These are phyloP conservation scores for Hirtodrosophila trivittata DNA, from an alignment of 2,888 invertebrate species.

Conservation along the genomic window DNA sequence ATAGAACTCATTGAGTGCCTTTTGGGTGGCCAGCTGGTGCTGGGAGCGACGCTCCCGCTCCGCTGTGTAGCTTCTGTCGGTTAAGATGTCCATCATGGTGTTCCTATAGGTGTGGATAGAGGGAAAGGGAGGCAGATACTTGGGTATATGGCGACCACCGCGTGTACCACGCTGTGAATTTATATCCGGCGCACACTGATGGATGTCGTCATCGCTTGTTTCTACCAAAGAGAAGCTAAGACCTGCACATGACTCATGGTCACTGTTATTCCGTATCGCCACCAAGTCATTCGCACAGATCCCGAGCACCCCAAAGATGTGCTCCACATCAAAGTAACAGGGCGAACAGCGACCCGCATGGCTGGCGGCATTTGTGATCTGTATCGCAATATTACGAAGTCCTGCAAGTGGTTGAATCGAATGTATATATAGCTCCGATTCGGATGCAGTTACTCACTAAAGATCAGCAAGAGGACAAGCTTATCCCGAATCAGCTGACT, in stretches of 20 bases:
- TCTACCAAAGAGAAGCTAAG: not conserved
- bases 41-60: slow-evolving; percentile 18
- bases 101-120: slow-evolving; percentile 38
- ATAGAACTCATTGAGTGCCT: slow-evolving; percentile 33
- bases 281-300: slow-evolving; percentile 15
- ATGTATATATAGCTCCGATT: not conserved
- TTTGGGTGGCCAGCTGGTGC: not conserved
- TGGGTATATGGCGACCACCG: slow-evolving; percentile 38
- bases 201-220: slow-evolving; percentile 19
- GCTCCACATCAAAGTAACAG: slow-evolving; percentile 52
- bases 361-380: slow-evolving; percentile 6
- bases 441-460: slow-evolving; percentile 39
- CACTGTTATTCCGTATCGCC: not conserved
- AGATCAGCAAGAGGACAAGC: slow-evolving; percentile 11
- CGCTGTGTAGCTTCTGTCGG: not conserved
- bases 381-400: slow-evolving; percentile 23
- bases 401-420: slow-evolving; percentile 20
- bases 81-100: slow-evolving; percentile 9
- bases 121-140: slow-evolving; percentile 45
- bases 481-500: slow-evolving; percentile 2
- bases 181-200: slow-evolving; percentile 1
- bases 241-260: not conserved
- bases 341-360: slow-evolving; percentile 44
- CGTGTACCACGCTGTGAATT: slow-evolving; percentile 2
- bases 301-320: slow-evolving; percentile 23